phyloP scores from a whole-genome alignment of 2,113 vertebrate species.

The Chascanopsetta lugubris region DNA sequence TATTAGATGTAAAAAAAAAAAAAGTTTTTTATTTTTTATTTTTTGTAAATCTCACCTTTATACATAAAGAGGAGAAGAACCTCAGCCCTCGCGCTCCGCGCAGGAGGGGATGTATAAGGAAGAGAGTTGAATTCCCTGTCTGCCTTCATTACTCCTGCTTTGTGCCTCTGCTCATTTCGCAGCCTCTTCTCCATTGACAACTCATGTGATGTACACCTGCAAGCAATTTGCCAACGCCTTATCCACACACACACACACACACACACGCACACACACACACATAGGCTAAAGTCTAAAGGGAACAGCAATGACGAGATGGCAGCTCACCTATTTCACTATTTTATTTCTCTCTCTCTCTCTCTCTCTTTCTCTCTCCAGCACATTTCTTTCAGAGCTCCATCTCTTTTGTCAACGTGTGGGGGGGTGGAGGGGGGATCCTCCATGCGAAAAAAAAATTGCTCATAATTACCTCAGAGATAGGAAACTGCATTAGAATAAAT shows the following conservation, averaged over 20 bases:
- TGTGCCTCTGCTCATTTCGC: slow-evolving; percentile 96
- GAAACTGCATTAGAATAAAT: slow-evolving; percentile 99
- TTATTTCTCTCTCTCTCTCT: slow-evolving; percentile 49
- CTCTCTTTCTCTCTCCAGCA: slow-evolving; percentile 87
- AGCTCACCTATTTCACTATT: slow-evolving; percentile 93
- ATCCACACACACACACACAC: too few species aligned
- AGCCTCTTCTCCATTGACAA: slow-evolving; percentile 93
- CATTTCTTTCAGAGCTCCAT: slow-evolving; percentile 98
- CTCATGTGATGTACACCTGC: slow-evolving; percentile 96
- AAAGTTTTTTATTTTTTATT: too few species aligned
- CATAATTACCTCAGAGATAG: slow-evolving; percentile 99
- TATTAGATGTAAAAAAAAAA: slow-evolving; percentile 3
- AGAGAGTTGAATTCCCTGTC: slow-evolving; percentile 83
- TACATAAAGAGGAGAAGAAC: too few species aligned
- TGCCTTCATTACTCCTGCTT: slow-evolving; percentile 93
- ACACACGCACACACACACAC: too few species aligned
- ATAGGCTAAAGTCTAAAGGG: slow-evolving; percentile 83
- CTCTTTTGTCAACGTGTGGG: slow-evolving; percentile 95
- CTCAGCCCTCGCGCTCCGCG: too few species aligned
- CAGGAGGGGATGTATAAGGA: slow-evolving; percentile 42
- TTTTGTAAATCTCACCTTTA: too few species aligned
- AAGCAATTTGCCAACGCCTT: slow-evolving; percentile 99
- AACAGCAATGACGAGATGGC: slow-evolving; percentile 92
- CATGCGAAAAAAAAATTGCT: slow-evolving; percentile 96
- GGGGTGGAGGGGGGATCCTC: slow-evolving; percentile 89